Conservation (phyloP, 53 echinoderm and acorn worm species). For the Arbacia lixula region DNA sequence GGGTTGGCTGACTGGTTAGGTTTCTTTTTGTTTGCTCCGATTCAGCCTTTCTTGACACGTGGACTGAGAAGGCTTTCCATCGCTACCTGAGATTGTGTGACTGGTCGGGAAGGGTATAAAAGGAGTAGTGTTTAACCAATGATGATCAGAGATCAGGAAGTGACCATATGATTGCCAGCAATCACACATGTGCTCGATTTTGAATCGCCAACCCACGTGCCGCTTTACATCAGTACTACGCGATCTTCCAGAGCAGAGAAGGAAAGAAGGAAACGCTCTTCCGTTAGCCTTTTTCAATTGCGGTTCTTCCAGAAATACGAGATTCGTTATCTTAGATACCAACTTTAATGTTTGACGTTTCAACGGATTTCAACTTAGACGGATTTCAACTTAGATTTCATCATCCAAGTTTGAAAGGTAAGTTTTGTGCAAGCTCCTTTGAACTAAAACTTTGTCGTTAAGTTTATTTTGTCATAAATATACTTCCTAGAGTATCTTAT, state of each 20-base stretch:
- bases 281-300: not conserved
- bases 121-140: slow-evolving; percentile 11
- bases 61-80: not conserved
- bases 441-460: too few relatives aligned
- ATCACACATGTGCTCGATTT: not conserved
- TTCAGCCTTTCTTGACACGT: not conserved
- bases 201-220: not conserved
- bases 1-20: not conserved
- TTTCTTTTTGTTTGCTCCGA: slow-evolving; percentile 1
- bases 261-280: not conserved
- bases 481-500: too few relatives aligned
- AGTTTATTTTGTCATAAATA: too few relatives aligned
- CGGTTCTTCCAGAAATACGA: too few relatives aligned
- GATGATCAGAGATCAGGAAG: not conserved
- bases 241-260: not conserved
- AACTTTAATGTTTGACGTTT: too few relatives aligned
- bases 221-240: not conserved
- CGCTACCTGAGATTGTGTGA: not conserved
- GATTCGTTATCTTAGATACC: too few relatives aligned
- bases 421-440: too few relatives aligned
- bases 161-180: slow-evolving; percentile 5
- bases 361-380: too few relatives aligned
- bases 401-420: too few relatives aligned
- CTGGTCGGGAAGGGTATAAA: slow-evolving; percentile 30
- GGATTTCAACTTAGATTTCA: too few relatives aligned